Percentiles rank a stretch among this genome's conserved stretches.
phyloP scores from a whole-genome alignment of 2,797 vertebrate species.

The Tokudaia muenninki region DNA sequence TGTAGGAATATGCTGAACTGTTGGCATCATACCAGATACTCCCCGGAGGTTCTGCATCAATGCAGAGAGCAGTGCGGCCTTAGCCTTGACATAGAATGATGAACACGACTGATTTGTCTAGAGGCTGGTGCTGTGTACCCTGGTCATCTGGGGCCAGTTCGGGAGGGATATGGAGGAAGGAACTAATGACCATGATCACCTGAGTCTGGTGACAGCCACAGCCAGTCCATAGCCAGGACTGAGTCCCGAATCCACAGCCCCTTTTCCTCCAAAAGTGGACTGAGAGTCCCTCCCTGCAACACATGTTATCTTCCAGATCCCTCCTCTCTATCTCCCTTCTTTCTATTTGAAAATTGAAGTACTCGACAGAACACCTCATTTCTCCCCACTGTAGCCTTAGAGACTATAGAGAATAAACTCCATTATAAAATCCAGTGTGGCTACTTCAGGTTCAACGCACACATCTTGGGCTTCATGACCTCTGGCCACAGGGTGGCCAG shows the following conservation, averaged over 20 bases:
- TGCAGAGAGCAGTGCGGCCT: neutral
- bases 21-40: neutral
- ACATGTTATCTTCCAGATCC: neutral
- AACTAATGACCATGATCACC: neutral
- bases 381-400: neutral
- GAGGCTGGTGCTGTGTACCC: neutral
- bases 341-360: neutral
- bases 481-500: neutral
- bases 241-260: neutral
- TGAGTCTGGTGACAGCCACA: neutral
- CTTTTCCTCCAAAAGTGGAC: neutral
- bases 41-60: too few relatives aligned
- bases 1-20: neutral
- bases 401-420: neutral
- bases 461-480: neutral
- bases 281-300: neutral
- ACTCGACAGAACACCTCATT: neutral
- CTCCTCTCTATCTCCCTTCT: neutral
- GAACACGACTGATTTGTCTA: neutral
- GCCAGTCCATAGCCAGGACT: neutral
- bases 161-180: too few relatives aligned
- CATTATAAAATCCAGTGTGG: neutral
- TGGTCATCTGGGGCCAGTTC: neutral
- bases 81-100: neutral
- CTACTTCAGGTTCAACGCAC: neutral